Base-by-base conservation (phyloP, 2,888 invertebrate species). In the Meliscaeva auricollis region DNA sequence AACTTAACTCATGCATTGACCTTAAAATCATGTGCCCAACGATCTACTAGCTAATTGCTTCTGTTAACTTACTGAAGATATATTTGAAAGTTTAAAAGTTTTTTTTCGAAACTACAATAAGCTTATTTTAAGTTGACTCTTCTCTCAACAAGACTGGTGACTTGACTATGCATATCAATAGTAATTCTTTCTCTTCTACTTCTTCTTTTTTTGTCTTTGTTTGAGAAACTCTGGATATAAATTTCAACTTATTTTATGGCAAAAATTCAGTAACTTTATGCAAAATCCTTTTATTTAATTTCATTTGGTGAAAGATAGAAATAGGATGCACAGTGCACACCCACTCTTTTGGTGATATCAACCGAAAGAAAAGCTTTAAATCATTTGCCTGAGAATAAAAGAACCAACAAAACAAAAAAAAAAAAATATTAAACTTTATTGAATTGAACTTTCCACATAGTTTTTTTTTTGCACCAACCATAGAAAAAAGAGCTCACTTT, bases 251-350 rank as follows among this genome's bases (percentile, higher is more conserved):
- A 75, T 54, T 75, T 44, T 48, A 58, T 22, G n/a, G n/a, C n/a
- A n/a, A n/a, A n/a, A 58, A 76, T 30, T 44, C 26, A 70, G 62
- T 81, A 32, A 81, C 70, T 76, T 70, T 62, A 62, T 62, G 62
- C 62, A 62, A 44, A 81, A 76, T 48, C 50, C 56, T 38, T 56
- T 70, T 30, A 22, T 58, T 64, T 81, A 54, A 62, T 76, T 64
- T 64, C 22, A 62, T 38, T 38, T 35, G 20, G 52, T 38, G 30
- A 58, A 48, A 73, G 41, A 38, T 44, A 44, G 17, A 20, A 20
- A 46, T 9, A 41, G 41, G 22, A 75, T 35, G 75, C 6, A 9
- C 6, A 35, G 9, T 9, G 9, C 38, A 26, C 9, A 13, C 38
- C 48, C 52, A 46, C 44, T 52, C 11, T 17, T 15, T 62, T 30